Base-by-base conservation (phyloP, 2,888 invertebrate species). In the Carabus problematicus region DNA sequence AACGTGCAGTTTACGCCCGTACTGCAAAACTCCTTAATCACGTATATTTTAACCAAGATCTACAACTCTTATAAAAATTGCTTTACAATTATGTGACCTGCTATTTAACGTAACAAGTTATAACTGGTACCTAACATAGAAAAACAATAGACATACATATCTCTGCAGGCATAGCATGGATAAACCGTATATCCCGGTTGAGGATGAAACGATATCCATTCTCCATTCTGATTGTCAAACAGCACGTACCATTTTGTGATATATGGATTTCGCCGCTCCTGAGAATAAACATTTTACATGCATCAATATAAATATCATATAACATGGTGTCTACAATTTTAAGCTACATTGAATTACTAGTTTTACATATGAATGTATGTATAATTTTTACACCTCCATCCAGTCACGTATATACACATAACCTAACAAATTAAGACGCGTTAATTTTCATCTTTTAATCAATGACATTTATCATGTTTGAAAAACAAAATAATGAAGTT, bases 161-260 rank as follows among this genome's bases (percentile, higher is more conserved):
- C 85, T 54, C 85, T 83, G 74, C 86, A 87, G 72, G 85, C 84
- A 41, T 79, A 84, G 75, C 86, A 86, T n/a, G 81, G 74, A 76
- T 79, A 85, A 49, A 83, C 76, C 75, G 81, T 82, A 71, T 82
- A 76, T n/a, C 84, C 85, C 70, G 72, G 77, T 75, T 69, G 71
- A 7, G 78, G 78, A 61, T 74, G 76, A 62, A 77, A 76, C 7
- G 77, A 75, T 41, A 78, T 76, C 79, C 78, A 78, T 71, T 77
- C 76, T 18, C 73, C 68, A 14, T 69, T 71, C 14, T 71, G 72
- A 52, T 75, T 77, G 67, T 78, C 76, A 67, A 79, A 79, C 2
- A 79, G 60, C 7, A 77, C 72, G 66, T 78, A 76, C 78, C 78
- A 79, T 72, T 78, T 79, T 39, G 76, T 73, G 12, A 74, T 19